Conservation (phyloP, 2,797 vertebrate species). For the Channallabes apus region DNA sequence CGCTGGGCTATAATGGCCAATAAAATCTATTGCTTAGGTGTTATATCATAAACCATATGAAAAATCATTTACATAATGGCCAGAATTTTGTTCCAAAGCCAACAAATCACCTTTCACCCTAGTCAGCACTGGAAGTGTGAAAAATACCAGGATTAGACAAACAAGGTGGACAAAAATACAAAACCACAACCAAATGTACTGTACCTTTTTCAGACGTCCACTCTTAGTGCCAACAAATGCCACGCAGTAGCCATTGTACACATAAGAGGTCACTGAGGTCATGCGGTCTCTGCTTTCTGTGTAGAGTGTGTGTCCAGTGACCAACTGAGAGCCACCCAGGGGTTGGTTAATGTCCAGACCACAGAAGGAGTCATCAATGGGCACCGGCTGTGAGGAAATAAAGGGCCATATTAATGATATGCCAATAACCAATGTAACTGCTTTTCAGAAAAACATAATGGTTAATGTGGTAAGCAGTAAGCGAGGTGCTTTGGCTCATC, state of each 20-base stretch:
- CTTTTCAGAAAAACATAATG: not conserved
- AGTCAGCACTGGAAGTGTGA: not conserved
- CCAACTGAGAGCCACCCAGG: constrained; percentile 88
- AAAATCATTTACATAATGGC: not conserved
- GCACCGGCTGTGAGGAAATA: constrained; percentile 82
- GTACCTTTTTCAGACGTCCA: constrained; percentile 90
- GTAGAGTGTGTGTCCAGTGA: constrained; percentile 89
- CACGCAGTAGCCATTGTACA: constrained; percentile 95
- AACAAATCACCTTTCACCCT: not conserved
- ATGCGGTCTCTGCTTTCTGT: constrained; percentile 91
- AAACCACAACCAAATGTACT: constrained; percentile 61
- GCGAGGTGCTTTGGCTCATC: not conserved
- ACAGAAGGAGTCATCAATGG: constrained; percentile 97
- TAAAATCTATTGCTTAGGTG: constrained; percentile 23
- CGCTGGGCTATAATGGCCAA: not conserved
- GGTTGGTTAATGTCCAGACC: constrained; percentile 98
- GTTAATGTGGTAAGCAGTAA: not conserved
- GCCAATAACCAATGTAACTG: too few species aligned
- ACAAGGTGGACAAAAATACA: not conserved
- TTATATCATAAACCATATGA: not conserved
- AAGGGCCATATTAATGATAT: constrained; percentile 2
- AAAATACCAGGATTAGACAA: not conserved
- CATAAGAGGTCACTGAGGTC: constrained; percentile 91
- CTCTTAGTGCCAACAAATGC: constrained; percentile 96
- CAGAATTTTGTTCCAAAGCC: not conserved